A percentile compares a stretch with the other conserved stretches of the same genome.
These are phyloP conservation scores for Steinernema carpocapsae DNA, from an alignment of 2,888 invertebrate species.

Conservation along the genomic window DNA sequence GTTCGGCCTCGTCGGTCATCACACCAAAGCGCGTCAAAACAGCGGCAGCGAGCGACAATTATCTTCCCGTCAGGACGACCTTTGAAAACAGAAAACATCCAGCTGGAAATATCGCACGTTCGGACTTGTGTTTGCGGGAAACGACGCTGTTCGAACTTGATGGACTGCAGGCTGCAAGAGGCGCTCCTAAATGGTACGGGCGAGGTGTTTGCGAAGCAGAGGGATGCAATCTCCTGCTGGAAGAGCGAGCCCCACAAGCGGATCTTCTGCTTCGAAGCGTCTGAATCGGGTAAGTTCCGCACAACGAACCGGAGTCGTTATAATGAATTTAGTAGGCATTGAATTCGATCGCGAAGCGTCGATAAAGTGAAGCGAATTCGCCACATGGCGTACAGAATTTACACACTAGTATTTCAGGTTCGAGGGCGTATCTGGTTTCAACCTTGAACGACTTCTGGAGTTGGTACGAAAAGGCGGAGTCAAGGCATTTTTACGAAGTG, in stretches of 20 bases:
- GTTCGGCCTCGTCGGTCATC: not conserved
- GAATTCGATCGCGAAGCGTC: too few species aligned
- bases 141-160: too few species aligned
- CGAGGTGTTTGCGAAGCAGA: constrained; percentile 29
- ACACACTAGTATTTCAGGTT: too few species aligned
- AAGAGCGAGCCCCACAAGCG: constrained; percentile 36
- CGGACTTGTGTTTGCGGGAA: too few species aligned
- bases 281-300: constrained; percentile 40
- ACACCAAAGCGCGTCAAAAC: not conserved
- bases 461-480: constrained; percentile 44
- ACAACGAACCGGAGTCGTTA: too few species aligned
- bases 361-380: too few species aligned
- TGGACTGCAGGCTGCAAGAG: not conserved
- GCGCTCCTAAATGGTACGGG: not conserved
- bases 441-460: constrained; percentile 47
- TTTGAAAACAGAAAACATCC: too few species aligned
- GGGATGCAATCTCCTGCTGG: constrained; percentile 38
- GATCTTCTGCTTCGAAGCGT: constrained; percentile 48
- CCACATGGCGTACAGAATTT: too few species aligned
- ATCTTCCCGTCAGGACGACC: not conserved
- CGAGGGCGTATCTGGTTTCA: constrained; percentile 42
- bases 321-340: too few species aligned
- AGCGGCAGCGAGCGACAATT: not conserved
- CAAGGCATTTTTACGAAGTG: constrained; percentile 55
- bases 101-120: not conserved